Evolutionary conservation across 1,140 invertebrate genomes (phyloP).

Genomic region (Brachionus asplanchnoidis): DNA sequence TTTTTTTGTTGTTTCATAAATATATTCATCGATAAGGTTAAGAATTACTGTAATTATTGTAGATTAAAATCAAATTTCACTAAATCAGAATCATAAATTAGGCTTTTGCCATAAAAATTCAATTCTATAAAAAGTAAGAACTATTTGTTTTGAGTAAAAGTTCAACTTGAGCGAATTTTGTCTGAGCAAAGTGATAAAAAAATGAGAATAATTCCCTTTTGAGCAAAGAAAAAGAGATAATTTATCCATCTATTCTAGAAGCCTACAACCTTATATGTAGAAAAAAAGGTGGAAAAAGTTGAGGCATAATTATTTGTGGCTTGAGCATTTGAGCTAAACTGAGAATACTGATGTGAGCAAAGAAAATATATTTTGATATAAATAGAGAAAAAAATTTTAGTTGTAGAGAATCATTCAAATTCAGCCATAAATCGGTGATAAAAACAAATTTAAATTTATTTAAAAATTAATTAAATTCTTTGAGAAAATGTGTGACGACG

Average conservation of each 20-base stretch:
- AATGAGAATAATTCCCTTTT: neutral
- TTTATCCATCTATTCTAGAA: neutral
- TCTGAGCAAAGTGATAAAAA: neutral
- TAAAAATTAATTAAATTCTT: no score
- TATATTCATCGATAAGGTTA: neutral
- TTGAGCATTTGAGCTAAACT: neutral
- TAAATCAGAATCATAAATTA: neutral
- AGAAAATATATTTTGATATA: neutral
- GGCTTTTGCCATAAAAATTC: neutral
- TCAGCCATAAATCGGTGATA: neutral
- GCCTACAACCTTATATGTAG: conserved; percentile 36
- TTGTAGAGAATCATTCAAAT: conserved; percentile 23
- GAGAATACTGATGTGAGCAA: neutral
- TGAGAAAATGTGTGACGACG: conserved; percentile 72
- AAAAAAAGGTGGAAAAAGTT: neutral
- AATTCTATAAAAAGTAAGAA: neutral
- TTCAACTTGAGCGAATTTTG: neutral
- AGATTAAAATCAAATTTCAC: neutral
- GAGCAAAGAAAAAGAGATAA: neutral
- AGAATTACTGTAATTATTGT: neutral
- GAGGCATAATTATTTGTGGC: conserved; percentile 1
- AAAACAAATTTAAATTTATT: neutral
- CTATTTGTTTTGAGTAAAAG: neutral
- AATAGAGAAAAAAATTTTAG: conserved; percentile 12
- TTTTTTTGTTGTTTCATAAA: neutral